Base-by-base conservation (phyloP, 1,140 invertebrate genomes). In the Phortica variegata region DNA sequence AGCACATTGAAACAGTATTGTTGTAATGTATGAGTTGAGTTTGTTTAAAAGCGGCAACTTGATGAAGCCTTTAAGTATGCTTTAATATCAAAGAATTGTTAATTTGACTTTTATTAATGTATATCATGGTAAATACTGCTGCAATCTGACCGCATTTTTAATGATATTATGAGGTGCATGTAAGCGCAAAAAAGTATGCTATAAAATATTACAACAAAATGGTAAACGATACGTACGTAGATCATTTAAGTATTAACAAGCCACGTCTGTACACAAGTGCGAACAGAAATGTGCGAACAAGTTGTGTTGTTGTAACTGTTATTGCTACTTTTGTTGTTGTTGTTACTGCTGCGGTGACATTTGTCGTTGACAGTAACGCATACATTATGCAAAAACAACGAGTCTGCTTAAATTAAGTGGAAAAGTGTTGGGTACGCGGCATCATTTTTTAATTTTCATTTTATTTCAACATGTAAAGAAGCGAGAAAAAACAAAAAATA, bases 31-130 rank as follows among this genome's bases (percentile, higher is more conserved):
- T n/a, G n/a, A n/a, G n/a, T n/a, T n/a, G n/a, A n/a, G n/a, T n/a
- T n/a, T n/a, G n/a, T n/a, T n/a, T n/a, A n/a, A n/a, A n/a, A n/a
- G n/a, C n/a, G n/a, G n/a, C n/a, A n/a, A n/a, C n/a, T n/a, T n/a
- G n/a, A n/a, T 56, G 56, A 51, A 18, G 16, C 9, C 9, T 18
- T 16, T 17, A 19, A 38, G 36, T 38, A 19, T 38, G 16, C 9
- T n/a, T n/a, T n/a, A 38, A 38, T 38, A 5, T 34, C 32, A 34
- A 34, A 34, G 32, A 17, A 65, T 52, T 52, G 58, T 61, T 56
- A 65, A 65, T 65, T 60, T 65, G 61, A 65, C 61, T 61, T 65
- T 65, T 57, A 65, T 65, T 58, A 58, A 65, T 65, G 61, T 65
- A 65, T 65, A 51, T 58, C 52, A 16, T 36, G 31, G 23, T 6